phyloP scores from a whole-genome alignment of 35 echinoderm and acorn worm species.

The Antedon bifida region DNA sequence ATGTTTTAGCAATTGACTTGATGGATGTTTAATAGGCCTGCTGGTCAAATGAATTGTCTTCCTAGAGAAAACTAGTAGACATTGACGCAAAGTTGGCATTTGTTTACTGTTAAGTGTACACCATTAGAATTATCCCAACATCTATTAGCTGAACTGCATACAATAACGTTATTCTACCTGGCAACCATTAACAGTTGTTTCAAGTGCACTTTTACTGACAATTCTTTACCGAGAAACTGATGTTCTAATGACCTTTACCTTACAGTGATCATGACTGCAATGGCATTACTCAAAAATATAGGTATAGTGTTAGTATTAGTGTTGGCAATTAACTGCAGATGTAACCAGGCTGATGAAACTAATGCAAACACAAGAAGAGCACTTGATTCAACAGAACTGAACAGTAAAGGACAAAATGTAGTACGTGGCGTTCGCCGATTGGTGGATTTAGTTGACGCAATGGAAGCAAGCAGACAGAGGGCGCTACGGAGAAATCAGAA shows the following conservation, averaged over 20 bases:
- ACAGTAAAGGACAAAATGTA: neutral
- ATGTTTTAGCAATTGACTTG: too few relatives aligned
- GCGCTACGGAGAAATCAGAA: neutral
- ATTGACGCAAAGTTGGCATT: too few relatives aligned
- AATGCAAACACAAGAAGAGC: neutral
- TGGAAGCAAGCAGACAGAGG: neutral
- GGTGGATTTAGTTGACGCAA: neutral
- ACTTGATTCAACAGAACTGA: neutral
- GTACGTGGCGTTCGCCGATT: neutral
- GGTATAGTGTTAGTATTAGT: neutral
- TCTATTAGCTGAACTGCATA: too few relatives aligned
- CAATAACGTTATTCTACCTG: too few relatives aligned
- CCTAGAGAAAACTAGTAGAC: too few relatives aligned
- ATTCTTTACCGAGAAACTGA: too few relatives aligned
- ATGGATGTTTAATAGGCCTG: too few relatives aligned
- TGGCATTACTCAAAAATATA: neutral
- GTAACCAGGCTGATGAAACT: neutral
- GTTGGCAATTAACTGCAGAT: neutral
- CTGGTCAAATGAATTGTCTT: too few relatives aligned
- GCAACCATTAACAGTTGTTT: too few relatives aligned
- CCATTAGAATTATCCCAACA: too few relatives aligned
- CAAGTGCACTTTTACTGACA: too few relatives aligned
- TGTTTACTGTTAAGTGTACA: too few relatives aligned
- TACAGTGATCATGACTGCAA: neutral
- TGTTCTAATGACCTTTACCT: neutral